Base-by-base conservation (phyloP, 2,113 vertebrate genomes). In the Boleophthalmus pectinirostris region DNA sequence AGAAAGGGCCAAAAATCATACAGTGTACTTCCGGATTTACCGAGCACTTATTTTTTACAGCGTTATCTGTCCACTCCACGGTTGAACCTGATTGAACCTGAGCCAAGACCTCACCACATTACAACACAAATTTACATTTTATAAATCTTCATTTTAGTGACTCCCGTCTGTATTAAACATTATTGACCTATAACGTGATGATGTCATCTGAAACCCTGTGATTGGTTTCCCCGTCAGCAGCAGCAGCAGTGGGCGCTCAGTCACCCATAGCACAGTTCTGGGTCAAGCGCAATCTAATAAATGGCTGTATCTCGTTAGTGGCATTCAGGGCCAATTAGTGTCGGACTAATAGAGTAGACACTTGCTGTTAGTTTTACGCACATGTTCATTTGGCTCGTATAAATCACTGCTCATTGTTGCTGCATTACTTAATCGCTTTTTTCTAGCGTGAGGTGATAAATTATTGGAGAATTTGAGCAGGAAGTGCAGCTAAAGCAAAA, bases 331-430 rank as follows among this genome's bases (percentile, higher is more conserved):
- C 82, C 88, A 92, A 91, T 92, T 90, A 91, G 85, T 60, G 78
- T 72, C 82, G 81, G 87, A 88, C 85, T 90, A 90, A 91, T 90
- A 90, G 90, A 90, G 86, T 73, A 88, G 90, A 88, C 84, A 87
- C 88, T 90, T 92, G 89, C 91, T 89, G 75, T n/a, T n/a, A n/a
- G n/a, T n/a, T n/a, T 78, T 88, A 90, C 75, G 88, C 83, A 90
- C 89, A 88, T 88, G 85, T 87, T 90, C 84, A 91, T 91, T 79
- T 86, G 74, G 86, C 80, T 80, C 78, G 73, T 77, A 90, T 89
- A 82, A 90, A 90, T 89, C n/a, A n/a, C 64, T 73, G 73, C 72
- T 86, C 84, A 85, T 87, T 87, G 73, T 75, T 56, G 58, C 79
- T 71, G 66, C 56, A 66, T 82, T 49, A 61, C 56, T 75, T 87